A percentile compares a stretch with the other conserved stretches of the same genome.
phyloP scores from a whole-genome alignment of 1,140 invertebrate species.

The Ptiloglossa arizonensis region DNA sequence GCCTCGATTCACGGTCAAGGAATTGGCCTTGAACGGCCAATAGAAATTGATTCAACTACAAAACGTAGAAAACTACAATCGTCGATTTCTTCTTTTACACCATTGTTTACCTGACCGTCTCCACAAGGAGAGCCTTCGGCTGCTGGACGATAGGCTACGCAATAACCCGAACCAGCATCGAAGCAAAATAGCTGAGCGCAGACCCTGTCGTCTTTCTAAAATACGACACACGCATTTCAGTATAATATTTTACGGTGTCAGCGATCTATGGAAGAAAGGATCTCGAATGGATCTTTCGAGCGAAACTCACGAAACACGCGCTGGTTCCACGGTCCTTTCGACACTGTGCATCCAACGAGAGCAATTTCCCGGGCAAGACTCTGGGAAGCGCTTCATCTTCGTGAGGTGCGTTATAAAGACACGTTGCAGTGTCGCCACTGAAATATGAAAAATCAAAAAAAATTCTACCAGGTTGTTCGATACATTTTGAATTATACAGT shows the following conservation, averaged over 20 bases:
- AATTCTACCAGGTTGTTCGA: too few species aligned
- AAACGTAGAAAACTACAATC: too few species aligned
- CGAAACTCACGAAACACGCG: conserved; percentile 89
- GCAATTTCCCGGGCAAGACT: conserved; percentile 93
- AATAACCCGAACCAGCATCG: conserved; percentile 96
- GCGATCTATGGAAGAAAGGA: too few species aligned
- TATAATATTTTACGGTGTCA: too few species aligned
- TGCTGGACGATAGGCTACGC: conserved; percentile 96
- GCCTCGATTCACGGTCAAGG: too few species aligned
- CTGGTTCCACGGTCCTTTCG: conserved; percentile 95
- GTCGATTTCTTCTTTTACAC: neutral
- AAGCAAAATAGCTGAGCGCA: conserved; percentile 98
- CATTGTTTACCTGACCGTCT: conserved; percentile 89
- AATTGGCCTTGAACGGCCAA: too few species aligned
- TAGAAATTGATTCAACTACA: too few species aligned
- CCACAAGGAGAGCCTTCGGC: conserved; percentile 97
- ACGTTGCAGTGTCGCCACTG: conserved; percentile 96
- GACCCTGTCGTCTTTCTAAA: conserved; percentile 94
- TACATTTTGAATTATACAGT: too few species aligned
- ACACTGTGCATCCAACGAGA: conserved; percentile 95
- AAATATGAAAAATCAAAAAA: conserved; percentile 57
- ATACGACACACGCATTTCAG: neutral
- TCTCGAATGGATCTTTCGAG: neutral
- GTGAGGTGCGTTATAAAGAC: conserved; percentile 95
- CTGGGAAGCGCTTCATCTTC: conserved; percentile 94